phyloP scores from a whole-genome alignment of 2,797 vertebrate species.

The Coccyzus lansbergi region DNA sequence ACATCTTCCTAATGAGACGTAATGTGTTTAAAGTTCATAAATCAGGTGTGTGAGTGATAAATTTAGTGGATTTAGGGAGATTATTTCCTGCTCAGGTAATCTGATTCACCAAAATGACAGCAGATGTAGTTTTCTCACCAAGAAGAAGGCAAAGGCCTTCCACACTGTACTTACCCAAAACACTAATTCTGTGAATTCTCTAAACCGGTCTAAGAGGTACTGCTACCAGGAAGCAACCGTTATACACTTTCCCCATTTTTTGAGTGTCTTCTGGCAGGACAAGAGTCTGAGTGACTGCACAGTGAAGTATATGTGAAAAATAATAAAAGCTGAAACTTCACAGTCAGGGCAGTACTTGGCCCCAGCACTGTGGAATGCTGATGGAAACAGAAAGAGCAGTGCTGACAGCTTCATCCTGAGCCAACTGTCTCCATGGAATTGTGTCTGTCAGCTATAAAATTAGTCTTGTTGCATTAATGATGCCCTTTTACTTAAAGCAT shows the following conservation, averaged over 20 bases:
- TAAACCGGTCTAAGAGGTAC: background rate
- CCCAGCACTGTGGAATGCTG: background rate
- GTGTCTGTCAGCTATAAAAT: background rate
- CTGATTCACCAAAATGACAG: background rate
- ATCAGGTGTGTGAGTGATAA: background rate
- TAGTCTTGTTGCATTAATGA: background rate
- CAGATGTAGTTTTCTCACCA: background rate
- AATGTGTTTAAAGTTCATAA: background rate
- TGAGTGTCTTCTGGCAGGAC: background rate
- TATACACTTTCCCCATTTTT: background rate
- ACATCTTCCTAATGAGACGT: background rate
- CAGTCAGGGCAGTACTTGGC: background rate
- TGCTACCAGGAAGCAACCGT: background rate
- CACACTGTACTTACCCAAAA: background rate
- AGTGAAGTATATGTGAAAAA: background rate
- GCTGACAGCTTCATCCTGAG: background rate
- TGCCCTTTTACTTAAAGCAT: background rate
- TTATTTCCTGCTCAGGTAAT: background rate
- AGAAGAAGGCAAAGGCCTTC: background rate
- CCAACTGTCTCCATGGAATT: background rate
- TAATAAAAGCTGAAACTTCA: background rate
- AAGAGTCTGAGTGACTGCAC: background rate
- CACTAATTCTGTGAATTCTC: background rate
- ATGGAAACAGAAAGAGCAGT: background rate
- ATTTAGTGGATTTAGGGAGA: background rate